Evolutionary conservation across 2,797 vertebrate genomes (phyloP).

Genomic region (Lutjanus argentimaculatus): DNA sequence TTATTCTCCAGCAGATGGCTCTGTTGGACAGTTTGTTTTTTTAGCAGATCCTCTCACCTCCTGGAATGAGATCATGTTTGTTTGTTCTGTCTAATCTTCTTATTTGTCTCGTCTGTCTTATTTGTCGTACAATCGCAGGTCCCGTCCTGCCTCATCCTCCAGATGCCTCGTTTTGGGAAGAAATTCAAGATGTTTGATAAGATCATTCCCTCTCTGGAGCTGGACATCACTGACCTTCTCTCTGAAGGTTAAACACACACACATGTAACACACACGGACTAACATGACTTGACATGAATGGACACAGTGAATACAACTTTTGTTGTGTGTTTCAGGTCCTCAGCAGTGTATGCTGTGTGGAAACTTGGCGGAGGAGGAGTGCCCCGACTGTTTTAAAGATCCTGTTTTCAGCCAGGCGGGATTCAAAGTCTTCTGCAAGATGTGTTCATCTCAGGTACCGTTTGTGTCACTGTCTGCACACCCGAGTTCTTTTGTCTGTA

Average conservation of each 20-base stretch:
- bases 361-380: slow-evolving; percentile 84
- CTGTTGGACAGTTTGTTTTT: slow-evolving; percentile 42
- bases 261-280: neutral
- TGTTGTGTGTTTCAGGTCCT: slow-evolving; percentile 83
- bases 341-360: slow-evolving; percentile 91
- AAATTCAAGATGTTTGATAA: slow-evolving; percentile 96
- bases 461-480: slow-evolving; percentile 11
- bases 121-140: slow-evolving; percentile 76
- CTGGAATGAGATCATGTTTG: neutral
- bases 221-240: slow-evolving; percentile 92
- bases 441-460: slow-evolving; percentile 87
- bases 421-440: slow-evolving; percentile 90
- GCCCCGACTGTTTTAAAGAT: slow-evolving; percentile 89
- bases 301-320: neutral
- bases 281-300: neutral
- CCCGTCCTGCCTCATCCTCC: slow-evolving; percentile 93
- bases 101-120: neutral
- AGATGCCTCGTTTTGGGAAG: slow-evolving; percentile 95
- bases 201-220: slow-evolving; percentile 91
- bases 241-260: slow-evolving; percentile 81
- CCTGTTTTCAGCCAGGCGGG: slow-evolving; percentile 84
- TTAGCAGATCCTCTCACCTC: neutral
- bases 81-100: neutral
- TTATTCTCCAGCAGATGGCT: slow-evolving; percentile 63
- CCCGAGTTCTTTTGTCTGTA: neutral